Evolutionary conservation across 2,888 invertebrate species (phyloP), one percentile per base, ranked within the genome.

Genomic region (Drosophila lutescens): DNA sequence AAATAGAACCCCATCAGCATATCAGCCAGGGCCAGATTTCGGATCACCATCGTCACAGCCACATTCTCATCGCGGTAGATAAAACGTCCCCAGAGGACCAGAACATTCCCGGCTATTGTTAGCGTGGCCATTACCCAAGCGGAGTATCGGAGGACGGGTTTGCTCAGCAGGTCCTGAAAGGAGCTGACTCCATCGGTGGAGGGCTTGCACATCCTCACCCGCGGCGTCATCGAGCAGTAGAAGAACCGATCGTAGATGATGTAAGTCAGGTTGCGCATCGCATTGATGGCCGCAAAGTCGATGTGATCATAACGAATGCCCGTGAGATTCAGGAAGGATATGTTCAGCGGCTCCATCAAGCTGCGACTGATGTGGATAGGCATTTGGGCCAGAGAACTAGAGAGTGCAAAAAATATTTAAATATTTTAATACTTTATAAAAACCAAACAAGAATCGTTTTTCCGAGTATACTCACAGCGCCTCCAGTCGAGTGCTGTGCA

Each of bases 1-100:
- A 95, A 91, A 89, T 95, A 95, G 59, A 95, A 86, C 7, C 95
- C 95, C 95, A 95, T 95, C 50, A 95, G 89, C 78, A 95, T 92
- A 86, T 95, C 95, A 12, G 95, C 94, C 30, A 94, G 93, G 49
- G 95, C 95, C 40, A 95, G 91, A 89, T 95, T 95, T 59, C 93
- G 93, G 61, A 95, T 94, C 51, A 95, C 93, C 80, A 95, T 93
- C 49, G 94, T 94, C 0, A 95, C 93, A 0, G 94, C 93, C 50
- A 93, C 92, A 87, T 95, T 95, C 83, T 95, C 95, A 82, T 94
- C 94, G 34, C 93, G 93, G 58, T 93, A 93, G 10, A 93, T 93
- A 69, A 93, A 93, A 71, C 94, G 92, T 63, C 94, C 94, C 92
- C 93, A 94, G 13, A 95, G 91, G 0, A 95, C 95, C 71, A 95